Conservation (phyloP, 2,797 vertebrate genomes). For the Cacajao melanocephalus region DNA sequence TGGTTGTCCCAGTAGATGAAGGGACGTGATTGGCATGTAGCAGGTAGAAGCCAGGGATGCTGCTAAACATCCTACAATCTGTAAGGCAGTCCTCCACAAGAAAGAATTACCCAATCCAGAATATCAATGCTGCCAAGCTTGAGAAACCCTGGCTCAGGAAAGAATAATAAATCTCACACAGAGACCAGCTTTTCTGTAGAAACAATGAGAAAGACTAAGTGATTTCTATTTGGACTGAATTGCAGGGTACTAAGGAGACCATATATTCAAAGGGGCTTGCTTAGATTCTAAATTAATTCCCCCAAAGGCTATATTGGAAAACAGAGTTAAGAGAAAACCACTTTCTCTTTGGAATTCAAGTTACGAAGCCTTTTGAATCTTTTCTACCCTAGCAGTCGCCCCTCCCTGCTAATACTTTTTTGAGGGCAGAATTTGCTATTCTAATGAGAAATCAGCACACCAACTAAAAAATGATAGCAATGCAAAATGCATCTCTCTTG, state of each 20-base stretch:
- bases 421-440: constrained; percentile 60
- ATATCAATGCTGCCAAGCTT: not conserved
- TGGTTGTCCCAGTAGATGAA: not conserved
- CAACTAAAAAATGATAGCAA: constrained; percentile 51
- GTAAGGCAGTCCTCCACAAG: not conserved
- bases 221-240: constrained; percentile 7
- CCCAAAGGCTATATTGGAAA: constrained; percentile 48
- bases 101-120: not conserved
- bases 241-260: not conserved
- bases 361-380: constrained; percentile 55
- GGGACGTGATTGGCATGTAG: not conserved
- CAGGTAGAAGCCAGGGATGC: not conserved
- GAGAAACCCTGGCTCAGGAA: not conserved
- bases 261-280: not conserved
- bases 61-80: not conserved
- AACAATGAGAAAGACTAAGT: not conserved
- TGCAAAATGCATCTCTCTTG: constrained; percentile 76
- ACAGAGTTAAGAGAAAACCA: constrained; percentile 50
- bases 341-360: not conserved
- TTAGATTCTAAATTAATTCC: constrained; percentile 38
- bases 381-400: not conserved
- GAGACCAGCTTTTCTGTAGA: constrained; percentile 25
- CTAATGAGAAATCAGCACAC: constrained; percentile 62
- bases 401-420: not conserved
- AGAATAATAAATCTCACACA: not conserved